Conservation (phyloP, 1,140 invertebrate genomes). For the Heliconius himera region DNA sequence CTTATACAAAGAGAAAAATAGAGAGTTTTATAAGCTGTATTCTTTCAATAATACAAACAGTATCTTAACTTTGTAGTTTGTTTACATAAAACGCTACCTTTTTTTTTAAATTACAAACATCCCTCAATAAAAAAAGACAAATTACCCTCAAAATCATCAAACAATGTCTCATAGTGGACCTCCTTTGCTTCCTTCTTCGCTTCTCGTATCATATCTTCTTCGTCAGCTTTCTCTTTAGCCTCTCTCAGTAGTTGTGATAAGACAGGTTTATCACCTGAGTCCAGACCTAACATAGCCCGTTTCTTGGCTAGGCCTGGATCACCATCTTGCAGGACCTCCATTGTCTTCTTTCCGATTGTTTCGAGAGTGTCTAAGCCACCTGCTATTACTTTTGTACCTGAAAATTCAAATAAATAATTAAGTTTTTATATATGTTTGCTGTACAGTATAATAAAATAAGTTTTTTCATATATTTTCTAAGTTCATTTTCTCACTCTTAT, state of each 20-base stretch:
- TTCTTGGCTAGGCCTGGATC: constrained; percentile 94
- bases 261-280: constrained; percentile 82
- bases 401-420: not conserved
- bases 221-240: constrained; percentile 90
- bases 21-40: too few species aligned
- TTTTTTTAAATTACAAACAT: not conserved
- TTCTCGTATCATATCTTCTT: constrained; percentile 84
- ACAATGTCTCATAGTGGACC: constrained; percentile 90
- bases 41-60: too few species aligned
- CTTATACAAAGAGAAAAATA: too few species aligned
- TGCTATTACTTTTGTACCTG: constrained; percentile 86
- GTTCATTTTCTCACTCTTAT: too few species aligned
- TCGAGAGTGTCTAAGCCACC: constrained; percentile 94
- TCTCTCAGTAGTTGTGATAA: constrained; percentile 88
- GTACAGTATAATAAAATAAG: too few species aligned
- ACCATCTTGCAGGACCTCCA: constrained; percentile 94
- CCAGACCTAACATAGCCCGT: constrained; percentile 87
- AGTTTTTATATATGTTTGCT: too few species aligned
- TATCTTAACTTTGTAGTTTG: too few species aligned
- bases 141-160: constrained; percentile 93
- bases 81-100: too few species aligned
- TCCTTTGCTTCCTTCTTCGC: constrained; percentile 84
- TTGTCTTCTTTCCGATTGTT: constrained; percentile 95
- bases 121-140: not conserved
- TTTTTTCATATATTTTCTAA: too few species aligned